Conservation (phyloP, 37 sponge, comb jelly and placozoan species). For the Theonella swinhoei region DNA sequence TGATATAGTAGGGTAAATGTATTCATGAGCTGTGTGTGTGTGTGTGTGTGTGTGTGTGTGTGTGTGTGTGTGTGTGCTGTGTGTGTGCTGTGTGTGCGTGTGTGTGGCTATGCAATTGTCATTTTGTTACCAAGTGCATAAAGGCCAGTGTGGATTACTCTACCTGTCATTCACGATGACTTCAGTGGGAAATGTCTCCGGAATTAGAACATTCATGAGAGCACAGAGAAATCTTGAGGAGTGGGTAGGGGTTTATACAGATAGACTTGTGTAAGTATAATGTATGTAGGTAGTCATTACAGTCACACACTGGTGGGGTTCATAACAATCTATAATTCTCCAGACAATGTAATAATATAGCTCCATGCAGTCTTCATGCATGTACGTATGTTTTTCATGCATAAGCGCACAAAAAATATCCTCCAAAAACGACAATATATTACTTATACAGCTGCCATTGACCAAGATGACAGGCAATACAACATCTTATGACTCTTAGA, state of each 20-base stretch:
- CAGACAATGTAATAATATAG: too few relatives aligned
- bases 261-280: neutral
- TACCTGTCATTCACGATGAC: conserved; percentile 90
- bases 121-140: neutral
- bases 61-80: too few relatives aligned
- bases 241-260: neutral
- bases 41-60: neutral
- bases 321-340: too few relatives aligned
- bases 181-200: conserved; percentile 82
- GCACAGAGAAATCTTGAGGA: conserved; percentile 52
- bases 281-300: too few relatives aligned
- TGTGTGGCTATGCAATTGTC: neutral
- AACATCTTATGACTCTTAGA: too few relatives aligned
- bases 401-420: too few relatives aligned
- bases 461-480: too few relatives aligned
- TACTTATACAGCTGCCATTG: too few relatives aligned
- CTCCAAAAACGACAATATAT: too few relatives aligned
- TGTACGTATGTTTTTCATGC: too few relatives aligned
- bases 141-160: neutral
- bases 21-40: neutral
- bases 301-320: too few relatives aligned
- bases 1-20: neutral
- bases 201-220: conserved; percentile 79
- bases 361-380: too few relatives aligned
- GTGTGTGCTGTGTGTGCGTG: neutral